Percentiles rank a stretch among this genome's conserved stretches.
Conservation (phyloP, 2,113 vertebrate genomes). For the Isichthys henryi region DNA sequence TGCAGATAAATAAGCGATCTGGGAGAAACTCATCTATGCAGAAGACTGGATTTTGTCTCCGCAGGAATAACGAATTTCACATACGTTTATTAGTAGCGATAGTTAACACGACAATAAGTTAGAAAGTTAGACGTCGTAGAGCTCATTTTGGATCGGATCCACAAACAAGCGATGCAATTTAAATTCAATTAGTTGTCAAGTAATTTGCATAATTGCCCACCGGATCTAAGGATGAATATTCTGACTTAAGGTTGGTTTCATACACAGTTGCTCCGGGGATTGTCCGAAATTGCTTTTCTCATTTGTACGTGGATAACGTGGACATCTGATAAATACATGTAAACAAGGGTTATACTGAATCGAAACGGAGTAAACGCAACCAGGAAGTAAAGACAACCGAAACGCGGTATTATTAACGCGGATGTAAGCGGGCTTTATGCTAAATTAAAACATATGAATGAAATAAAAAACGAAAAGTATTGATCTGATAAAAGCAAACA, state of each 20-base stretch:
- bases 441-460: not conserved
- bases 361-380: not conserved
- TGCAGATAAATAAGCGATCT: not conserved
- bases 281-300: not conserved
- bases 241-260: not conserved
- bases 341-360: not conserved
- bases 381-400: not conserved
- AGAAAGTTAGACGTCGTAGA: not conserved
- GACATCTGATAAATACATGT: not conserved
- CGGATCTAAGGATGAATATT: not conserved
- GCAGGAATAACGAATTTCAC: not conserved
- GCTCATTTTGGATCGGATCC: not conserved
- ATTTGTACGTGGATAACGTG: not conserved
- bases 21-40: not conserved
- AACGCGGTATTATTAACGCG: not conserved
- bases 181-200: not conserved
- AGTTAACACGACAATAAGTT: not conserved
- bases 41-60: not conserved
- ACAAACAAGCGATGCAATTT: not conserved
- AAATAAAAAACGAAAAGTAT: not conserved
- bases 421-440: not conserved
- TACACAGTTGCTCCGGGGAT: not conserved
- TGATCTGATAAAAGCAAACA: not conserved
- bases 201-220: not conserved
- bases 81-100: not conserved